A percentile compares a stretch with the other conserved stretches of the same genome.
These are phyloP conservation scores for Larimichthys polyactis DNA, from an alignment of 2,113 vertebrate species.

Conservation along the genomic window DNA sequence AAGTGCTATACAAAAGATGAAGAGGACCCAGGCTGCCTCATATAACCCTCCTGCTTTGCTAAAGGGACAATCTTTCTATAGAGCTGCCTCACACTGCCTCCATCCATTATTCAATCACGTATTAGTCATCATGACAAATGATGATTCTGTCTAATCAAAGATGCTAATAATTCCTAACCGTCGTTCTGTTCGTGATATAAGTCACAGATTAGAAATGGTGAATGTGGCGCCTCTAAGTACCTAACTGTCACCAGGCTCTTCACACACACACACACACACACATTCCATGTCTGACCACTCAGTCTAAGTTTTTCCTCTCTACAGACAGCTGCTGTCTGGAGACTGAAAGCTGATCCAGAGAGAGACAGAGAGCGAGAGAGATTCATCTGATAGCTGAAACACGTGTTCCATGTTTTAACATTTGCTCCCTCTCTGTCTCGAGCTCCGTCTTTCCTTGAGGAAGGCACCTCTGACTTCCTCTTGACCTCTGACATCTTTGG, in stretches of 20 bases:
- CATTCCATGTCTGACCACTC: constrained; percentile 67
- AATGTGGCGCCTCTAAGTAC: constrained; percentile 42
- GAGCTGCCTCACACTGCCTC: not conserved
- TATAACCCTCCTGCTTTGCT: not conserved
- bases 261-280: constrained; percentile 38
- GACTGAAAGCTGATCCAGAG: constrained; percentile 69
- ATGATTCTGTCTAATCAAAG: not conserved
- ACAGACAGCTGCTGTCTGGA: constrained; percentile 79
- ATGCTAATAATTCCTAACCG: not conserved
- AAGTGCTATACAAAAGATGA: not conserved
- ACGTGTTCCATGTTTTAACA: constrained; percentile 75
- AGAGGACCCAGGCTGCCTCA: not conserved
- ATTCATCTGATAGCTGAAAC: constrained; percentile 74
- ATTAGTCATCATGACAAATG: not conserved
- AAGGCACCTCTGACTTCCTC: constrained; percentile 55
- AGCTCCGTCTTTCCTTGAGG: constrained; percentile 45
- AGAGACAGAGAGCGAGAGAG: constrained; percentile 9
- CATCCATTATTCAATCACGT: not conserved
- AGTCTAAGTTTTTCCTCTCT: constrained; percentile 62
- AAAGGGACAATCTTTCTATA: not conserved
- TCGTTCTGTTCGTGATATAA: not conserved
- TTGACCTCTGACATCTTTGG: constrained; percentile 48
- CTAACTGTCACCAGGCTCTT: constrained; percentile 45
- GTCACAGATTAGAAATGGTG: constrained; percentile 10
- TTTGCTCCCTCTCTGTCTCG: constrained; percentile 52